Evolutionary conservation across 2,888 invertebrate species (phyloP).

Genomic region (Papilio demoleus): DNA sequence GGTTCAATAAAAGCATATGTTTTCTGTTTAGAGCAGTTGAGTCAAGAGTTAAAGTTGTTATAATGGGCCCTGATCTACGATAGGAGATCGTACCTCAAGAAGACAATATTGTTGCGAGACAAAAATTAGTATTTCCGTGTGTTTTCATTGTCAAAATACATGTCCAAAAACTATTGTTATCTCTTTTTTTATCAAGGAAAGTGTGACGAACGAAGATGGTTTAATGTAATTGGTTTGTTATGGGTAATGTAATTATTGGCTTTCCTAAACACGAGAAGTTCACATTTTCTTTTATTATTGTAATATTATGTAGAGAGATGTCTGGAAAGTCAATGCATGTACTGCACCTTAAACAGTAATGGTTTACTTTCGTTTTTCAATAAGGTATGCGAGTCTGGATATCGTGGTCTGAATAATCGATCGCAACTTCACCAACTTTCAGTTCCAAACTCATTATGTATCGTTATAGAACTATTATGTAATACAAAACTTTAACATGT

Average conservation of each 20-base stretch:
- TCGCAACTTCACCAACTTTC: constrained; percentile 65
- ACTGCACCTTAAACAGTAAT: constrained; percentile 40
- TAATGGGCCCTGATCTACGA: too few species aligned
- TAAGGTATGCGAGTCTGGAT: constrained; percentile 46
- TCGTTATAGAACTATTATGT: constrained; percentile 54
- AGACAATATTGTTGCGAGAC: too few species aligned
- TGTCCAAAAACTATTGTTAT: neutral
- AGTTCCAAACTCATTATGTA: constrained; percentile 59
- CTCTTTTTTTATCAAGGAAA: constrained; percentile 2
- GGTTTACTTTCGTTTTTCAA: constrained; percentile 49
- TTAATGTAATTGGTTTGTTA: too few species aligned
- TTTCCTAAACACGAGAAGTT: too few species aligned
- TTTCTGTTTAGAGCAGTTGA: too few species aligned
- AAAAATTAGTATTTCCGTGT: too few species aligned
- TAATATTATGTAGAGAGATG: neutral
- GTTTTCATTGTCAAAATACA: neutral
- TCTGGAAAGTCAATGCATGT: constrained; percentile 39
- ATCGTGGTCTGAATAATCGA: constrained; percentile 59
- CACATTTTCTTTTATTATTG: too few species aligned
- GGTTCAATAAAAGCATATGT: too few species aligned
- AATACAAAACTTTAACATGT: constrained; percentile 30
- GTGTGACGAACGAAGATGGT: neutral
- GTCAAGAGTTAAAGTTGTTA: too few species aligned
- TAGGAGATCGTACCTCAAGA: too few species aligned
- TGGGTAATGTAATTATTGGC: neutral